A percentile compares a stretch with the other conserved stretches of the same genome.
Conservation (phyloP, 2,797 vertebrate species). For the Anableps anableps region DNA sequence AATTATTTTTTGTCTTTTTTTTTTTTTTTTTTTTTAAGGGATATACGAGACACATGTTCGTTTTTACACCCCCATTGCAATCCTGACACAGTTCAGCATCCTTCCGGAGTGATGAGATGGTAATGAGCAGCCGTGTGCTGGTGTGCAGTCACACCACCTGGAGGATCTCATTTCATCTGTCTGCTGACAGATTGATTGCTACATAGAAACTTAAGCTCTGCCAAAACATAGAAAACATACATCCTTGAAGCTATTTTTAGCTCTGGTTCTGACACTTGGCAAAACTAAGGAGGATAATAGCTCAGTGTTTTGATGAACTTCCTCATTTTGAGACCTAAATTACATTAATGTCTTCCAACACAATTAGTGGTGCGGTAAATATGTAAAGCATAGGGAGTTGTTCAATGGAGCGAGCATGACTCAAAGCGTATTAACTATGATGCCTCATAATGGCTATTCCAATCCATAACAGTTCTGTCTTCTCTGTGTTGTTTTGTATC, state of each 20-base stretch:
- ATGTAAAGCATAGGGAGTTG: slow-evolving; percentile 11
- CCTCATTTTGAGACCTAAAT: background rate
- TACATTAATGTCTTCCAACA: background rate
- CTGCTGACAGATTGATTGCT: slow-evolving; percentile 41
- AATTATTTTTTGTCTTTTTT: slow-evolving; percentile 33
- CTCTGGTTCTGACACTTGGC: background rate
- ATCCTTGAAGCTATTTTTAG: slow-evolving; percentile 8
- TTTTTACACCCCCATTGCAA: slow-evolving; percentile 15
- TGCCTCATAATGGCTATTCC: slow-evolving; percentile 13
- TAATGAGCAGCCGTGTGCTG: slow-evolving; percentile 53
- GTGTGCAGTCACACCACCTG: slow-evolving; percentile 19
- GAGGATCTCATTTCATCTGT: slow-evolving; percentile 33
- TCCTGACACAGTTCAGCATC: slow-evolving; percentile 34
- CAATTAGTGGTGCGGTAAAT: slow-evolving; percentile 4
- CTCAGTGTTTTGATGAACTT: slow-evolving; percentile 14
- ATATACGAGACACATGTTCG: slow-evolving; percentile 14
- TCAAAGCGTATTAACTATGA: slow-evolving; percentile 10
- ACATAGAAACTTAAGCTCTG: slow-evolving; percentile 14
- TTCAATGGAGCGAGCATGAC: background rate
- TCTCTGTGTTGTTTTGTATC: background rate
- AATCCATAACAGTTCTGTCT: background rate
- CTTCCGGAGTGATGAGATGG: slow-evolving; percentile 49
- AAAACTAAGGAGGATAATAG: slow-evolving; percentile 9
- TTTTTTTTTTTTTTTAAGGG: slow-evolving; percentile 24
- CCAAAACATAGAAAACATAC: slow-evolving; percentile 8